Conservation (phyloP, 2,797 vertebrate genomes). For the Thunnus albacares region DNA sequence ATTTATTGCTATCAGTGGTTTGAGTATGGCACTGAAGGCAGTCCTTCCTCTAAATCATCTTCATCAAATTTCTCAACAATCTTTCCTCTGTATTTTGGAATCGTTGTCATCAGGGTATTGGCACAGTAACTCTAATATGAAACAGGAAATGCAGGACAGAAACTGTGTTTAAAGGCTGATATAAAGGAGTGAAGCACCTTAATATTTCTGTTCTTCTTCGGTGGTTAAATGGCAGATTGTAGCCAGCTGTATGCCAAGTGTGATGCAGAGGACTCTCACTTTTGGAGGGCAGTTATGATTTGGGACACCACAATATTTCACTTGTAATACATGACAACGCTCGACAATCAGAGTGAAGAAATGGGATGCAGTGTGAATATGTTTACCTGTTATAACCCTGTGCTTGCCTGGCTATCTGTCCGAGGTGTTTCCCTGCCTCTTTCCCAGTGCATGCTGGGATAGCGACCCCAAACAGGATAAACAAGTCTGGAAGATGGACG, state of each 20-base stretch:
- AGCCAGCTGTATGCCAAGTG: background rate
- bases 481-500: conserved; percentile 35
- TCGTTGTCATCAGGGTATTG: background rate
- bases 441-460: conserved; percentile 57
- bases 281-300: background rate
- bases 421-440: conserved; percentile 1
- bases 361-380: background rate
- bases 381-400: background rate
- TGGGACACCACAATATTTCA: background rate
- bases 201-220: background rate
- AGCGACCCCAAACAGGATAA: conserved; percentile 37
- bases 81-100: background rate
- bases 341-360: background rate
- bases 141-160: background rate
- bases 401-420: background rate
- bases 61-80: background rate
- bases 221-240: background rate
- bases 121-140: background rate
- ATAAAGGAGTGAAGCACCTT: background rate
- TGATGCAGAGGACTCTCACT: background rate
- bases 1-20: background rate
- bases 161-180: background rate
- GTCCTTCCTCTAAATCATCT: background rate
- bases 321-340: background rate
- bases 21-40: too few relatives aligned